Evolutionary conservation across 2,113 vertebrate species (phyloP), one percentile per base, ranked within the genome.

Genomic region (Clarias magur): DNA sequence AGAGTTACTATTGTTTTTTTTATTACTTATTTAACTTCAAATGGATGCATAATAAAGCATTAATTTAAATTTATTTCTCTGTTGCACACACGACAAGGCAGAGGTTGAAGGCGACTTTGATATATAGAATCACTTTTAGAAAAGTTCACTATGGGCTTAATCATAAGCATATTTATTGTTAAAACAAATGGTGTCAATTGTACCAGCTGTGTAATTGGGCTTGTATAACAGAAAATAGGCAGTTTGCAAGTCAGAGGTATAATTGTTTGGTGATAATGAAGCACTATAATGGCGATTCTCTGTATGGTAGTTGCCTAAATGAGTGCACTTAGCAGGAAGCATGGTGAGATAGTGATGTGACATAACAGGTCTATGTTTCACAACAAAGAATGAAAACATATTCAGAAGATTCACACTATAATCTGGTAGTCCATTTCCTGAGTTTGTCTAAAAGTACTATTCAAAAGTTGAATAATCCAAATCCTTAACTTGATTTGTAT

Each of bases 81-180:
- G 83, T 57, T 23, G 19, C 57, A 57, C 63, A 82, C 16, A 30
- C 57, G 53, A 59, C 56, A 83, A n/a, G 65, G 9, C 80, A 68
- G 72, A 83, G 38, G 53, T 86, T 27, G 38, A 54, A 86, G n/a
- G 27, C 56, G 80, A 56, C 79, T 87, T 90, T 90, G 89, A 90
- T 87, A 89, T 88, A 86, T 75, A 86, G 80, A 89, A 86, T 57
- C 42, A 12, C n/a, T 16, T 34, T 85, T 85, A 42, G 38, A 76
- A 54, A 54, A 42, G 63, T 72, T 59, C 0, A 38, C 54, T 80
- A 30, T 54, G 5, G 38, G 72, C n/a, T 83, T 82, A 59, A 70
- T 86, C 85, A 83, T 48, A 48, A 48, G 80, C 38, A 68, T 85
- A 76, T 53, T 25, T 9, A 42, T 65, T 21, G 42, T 23, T 83